A percentile compares a stretch with the other conserved stretches of the same genome.
phyloP scores from a whole-genome alignment of 2,113 vertebrate species.

The Circaetus gallicus region DNA sequence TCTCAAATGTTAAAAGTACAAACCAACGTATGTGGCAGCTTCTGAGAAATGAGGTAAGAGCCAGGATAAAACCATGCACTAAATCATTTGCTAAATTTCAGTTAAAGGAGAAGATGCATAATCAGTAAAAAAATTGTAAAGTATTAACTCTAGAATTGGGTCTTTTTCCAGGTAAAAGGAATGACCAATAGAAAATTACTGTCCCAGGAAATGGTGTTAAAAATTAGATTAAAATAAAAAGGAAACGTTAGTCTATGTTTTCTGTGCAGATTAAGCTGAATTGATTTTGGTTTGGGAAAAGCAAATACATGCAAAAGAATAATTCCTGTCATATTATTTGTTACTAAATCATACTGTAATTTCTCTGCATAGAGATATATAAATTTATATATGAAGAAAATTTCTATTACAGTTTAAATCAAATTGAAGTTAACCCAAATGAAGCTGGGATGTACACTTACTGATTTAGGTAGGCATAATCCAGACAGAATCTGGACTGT shows the following conservation, averaged over 20 bases:
- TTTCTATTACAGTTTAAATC: not conserved
- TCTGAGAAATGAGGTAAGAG: not conserved
- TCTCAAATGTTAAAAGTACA: not conserved
- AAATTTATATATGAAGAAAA: not conserved
- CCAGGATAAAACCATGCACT: not conserved
- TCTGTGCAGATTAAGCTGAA: not conserved
- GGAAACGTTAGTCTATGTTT: not conserved
- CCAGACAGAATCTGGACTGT: not conserved
- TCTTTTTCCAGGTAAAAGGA: not conserved
- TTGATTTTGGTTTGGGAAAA: not conserved
- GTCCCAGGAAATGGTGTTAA: not conserved
- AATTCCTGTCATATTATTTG: not conserved
- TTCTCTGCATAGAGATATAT: not conserved
- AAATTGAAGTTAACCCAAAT: not conserved
- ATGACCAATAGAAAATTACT: not conserved
- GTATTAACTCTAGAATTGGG: not conserved
- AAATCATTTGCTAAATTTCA: not conserved
- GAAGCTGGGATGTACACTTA: not conserved
- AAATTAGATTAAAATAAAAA: not conserved
- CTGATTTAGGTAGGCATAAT: not conserved
- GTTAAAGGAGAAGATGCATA: not conserved
- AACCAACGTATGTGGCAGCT: fast-evolving
- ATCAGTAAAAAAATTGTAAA: not conserved
- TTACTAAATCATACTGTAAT: not conserved
- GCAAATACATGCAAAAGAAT: not conserved